phyloP scores from a whole-genome alignment of 2,888 invertebrate species.

The Tryphoninae sp. region DNA sequence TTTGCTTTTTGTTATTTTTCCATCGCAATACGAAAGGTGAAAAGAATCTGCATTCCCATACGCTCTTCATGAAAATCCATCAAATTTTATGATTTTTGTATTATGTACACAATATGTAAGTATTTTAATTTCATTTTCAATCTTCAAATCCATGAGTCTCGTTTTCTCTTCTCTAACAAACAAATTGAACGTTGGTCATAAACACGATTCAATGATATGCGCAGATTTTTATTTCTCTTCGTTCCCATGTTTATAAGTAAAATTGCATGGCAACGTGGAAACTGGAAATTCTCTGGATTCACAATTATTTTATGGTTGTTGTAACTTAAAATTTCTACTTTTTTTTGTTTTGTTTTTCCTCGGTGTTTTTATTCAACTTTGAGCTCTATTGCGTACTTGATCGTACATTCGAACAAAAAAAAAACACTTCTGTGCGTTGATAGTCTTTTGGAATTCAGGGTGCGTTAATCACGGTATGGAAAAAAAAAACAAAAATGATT shows the following conservation, averaged over 20 bases:
- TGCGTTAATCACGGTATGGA: not conserved
- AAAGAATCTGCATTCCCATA: constrained; percentile 32
- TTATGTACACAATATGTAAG: constrained; percentile 32
- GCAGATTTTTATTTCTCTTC: constrained; percentile 35
- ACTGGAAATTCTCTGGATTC: constrained; percentile 19
- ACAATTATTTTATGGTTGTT: constrained; percentile 10
- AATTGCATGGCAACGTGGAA: not conserved
- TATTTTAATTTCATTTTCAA: constrained; percentile 10
- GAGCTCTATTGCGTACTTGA: constrained; percentile 32
- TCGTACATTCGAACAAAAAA: constrained; percentile 8
- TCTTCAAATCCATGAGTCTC: constrained; percentile 36
- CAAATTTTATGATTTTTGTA: constrained; percentile 31
- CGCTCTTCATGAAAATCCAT: constrained; percentile 18
- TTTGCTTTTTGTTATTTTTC: constrained; percentile 8
- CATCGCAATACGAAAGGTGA: constrained; percentile 36
- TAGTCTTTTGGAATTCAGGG: constrained; percentile 8
- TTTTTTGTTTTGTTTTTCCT: not conserved
- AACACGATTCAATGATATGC: constrained; percentile 56
- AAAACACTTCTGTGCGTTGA: constrained; percentile 44
- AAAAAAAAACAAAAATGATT: constrained; percentile 18
- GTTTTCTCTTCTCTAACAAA: constrained; percentile 22
- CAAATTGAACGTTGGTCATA: constrained; percentile 42
- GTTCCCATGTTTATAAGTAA: not conserved
- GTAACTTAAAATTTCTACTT: constrained; percentile 1
- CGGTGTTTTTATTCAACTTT: constrained; percentile 5